Percentiles rank a stretch among this genome's conserved stretches.
These are phyloP conservation scores for Ictalurus punctatus DNA, from an alignment of 2,113 vertebrate genomes.

Conservation along the genomic window DNA sequence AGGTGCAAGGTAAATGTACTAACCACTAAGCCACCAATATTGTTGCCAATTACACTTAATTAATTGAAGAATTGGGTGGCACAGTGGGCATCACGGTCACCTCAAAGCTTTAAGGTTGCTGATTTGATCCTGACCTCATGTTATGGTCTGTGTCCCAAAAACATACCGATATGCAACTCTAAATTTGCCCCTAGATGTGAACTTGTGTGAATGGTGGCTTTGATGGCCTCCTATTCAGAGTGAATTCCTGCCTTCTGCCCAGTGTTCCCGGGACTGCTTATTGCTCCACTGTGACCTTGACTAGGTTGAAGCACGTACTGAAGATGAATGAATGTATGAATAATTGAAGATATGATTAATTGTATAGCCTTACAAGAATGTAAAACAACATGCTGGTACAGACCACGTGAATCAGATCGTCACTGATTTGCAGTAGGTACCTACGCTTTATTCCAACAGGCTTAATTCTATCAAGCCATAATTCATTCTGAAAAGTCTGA, in stretches of 20 bases:
- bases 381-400: background rate
- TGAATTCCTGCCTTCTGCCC: background rate
- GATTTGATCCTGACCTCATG: background rate
- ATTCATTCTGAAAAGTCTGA: slow-evolving; percentile 1
- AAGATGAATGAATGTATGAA: background rate
- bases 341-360: background rate
- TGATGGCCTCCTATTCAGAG: background rate
- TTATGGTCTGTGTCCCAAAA: background rate
- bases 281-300: background rate
- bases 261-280: background rate
- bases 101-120: background rate
- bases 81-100: background rate
- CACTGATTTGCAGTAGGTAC: background rate
- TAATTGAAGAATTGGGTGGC: background rate
- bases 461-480: background rate
- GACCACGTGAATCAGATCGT: background rate
- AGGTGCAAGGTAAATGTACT: too few species aligned
- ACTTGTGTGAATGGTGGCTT: background rate
- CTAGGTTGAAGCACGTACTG: background rate
- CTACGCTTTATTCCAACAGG: background rate
- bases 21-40: background rate
- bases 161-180: background rate
- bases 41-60: background rate
- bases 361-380: background rate
- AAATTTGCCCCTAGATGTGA: background rate